Evolutionary conservation across 1,140 invertebrate species (phyloP), one percentile per base, ranked within the genome.

Genomic region (Orchestia grillus): DNA sequence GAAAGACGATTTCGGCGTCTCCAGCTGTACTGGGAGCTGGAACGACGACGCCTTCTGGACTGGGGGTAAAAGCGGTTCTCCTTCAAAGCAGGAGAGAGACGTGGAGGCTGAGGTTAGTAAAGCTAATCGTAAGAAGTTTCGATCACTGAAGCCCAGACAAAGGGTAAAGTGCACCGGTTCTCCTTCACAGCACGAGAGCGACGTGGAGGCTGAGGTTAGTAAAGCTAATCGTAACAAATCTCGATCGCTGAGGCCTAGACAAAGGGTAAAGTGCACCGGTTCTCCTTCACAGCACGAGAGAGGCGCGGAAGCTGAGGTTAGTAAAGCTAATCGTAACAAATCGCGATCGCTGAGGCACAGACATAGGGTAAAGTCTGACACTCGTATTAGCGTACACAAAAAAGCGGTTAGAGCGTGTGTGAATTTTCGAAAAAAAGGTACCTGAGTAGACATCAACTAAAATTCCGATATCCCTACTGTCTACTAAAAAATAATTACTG

Each of bases 1-100:
- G 41, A 94, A 42, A 11, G 36, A 42, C 3, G 19, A 94, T 44
- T 94, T 94, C 47, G 44, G 23, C 11, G 92, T 94, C 6, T 4
- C 44, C 41, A 94, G 92, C 44, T 42, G 43, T n/a, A 44, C 41
- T 44, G 92, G 92, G 19, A 94, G 92, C 36, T 94, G 92, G 92
- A 47, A 19, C 40, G 92, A 94, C 36, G 92, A 94, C 11, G 44
- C 43, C 92, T 94, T 94, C 44, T 94, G 92, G 92, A 47, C 15
- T 6, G 43, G 1, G 6, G 47, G 47, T 36, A 44, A 91, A 42
- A 43, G 41, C 23, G 36, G 15, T 42, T 19, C 41, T 91, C 8
- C 0, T 4, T 0, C 42, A 28, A 3, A 44, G 41, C 8, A 16
- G 19, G 88, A 44, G 28, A 28, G 28, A 77, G n/a, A n/a, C n/a